Conservation (phyloP, 2,888 invertebrate species). For the Plusia festucae region DNA sequence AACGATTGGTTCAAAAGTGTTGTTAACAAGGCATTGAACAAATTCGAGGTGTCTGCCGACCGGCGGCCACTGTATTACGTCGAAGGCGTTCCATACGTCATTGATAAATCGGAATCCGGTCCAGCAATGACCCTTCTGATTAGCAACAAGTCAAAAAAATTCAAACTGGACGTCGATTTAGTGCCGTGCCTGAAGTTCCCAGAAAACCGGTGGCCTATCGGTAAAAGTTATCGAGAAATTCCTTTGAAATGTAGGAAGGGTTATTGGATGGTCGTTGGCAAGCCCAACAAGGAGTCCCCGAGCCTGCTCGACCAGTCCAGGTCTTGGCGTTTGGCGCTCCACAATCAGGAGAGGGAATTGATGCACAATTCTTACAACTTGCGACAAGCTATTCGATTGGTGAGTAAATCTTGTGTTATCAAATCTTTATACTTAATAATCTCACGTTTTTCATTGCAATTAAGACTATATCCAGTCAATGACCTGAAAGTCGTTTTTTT, state of each 20-base stretch:
- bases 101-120: slow-evolving; percentile 74
- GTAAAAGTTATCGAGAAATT: slow-evolving; percentile 62
- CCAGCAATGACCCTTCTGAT: slow-evolving; percentile 89
- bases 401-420: slow-evolving; percentile 63
- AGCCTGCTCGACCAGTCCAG: slow-evolving; percentile 59
- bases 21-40: slow-evolving; percentile 78
- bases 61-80: slow-evolving; percentile 56
- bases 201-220: slow-evolving; percentile 78
- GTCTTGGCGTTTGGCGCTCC: slow-evolving; percentile 88
- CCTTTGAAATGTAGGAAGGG: slow-evolving; percentile 64
- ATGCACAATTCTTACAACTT: slow-evolving; percentile 77
- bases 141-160: slow-evolving; percentile 59
- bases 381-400: slow-evolving; percentile 79
- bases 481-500: background rate
- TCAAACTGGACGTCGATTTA: slow-evolving; percentile 85
- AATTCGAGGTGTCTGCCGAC: slow-evolving; percentile 49
- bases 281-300: slow-evolving; percentile 68
- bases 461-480: too few relatives aligned
- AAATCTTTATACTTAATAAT: background rate
- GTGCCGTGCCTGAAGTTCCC: slow-evolving; percentile 87
- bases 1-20: slow-evolving; percentile 88
- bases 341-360: slow-evolving; percentile 85
- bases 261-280: slow-evolving; percentile 84
- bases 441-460: too few relatives aligned
- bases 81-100: slow-evolving; percentile 77